phyloP scores from a whole-genome alignment of 2,888 invertebrate species.

The Rosalia funebris region DNA sequence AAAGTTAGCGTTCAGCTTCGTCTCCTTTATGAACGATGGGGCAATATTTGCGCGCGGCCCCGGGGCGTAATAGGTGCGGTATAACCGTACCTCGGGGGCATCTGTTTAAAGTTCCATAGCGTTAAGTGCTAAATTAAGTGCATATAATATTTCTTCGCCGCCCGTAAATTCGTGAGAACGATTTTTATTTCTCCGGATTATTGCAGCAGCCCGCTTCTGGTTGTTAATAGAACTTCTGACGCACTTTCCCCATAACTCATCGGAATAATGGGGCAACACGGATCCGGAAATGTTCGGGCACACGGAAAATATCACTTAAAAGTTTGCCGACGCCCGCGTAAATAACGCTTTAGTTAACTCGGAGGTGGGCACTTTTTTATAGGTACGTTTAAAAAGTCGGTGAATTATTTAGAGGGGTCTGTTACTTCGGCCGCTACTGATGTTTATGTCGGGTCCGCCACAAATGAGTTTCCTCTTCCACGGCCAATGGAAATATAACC shows the following conservation, averaged over 20 bases:
- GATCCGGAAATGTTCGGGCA: slow-evolving; percentile 25
- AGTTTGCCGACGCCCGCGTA: slow-evolving; percentile 18
- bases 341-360: slow-evolving; percentile 22
- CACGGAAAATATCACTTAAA: slow-evolving; percentile 31
- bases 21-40: slow-evolving; percentile 22
- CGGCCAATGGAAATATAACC: no score
- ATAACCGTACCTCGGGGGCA: slow-evolving; percentile 40
- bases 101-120: slow-evolving; percentile 43
- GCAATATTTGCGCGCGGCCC: slow-evolving; percentile 26
- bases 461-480: no score
- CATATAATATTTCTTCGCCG: slow-evolving; percentile 44
- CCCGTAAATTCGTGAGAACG: slow-evolving; percentile 45
- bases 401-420: slow-evolving; percentile 5
- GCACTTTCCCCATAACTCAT: slow-evolving; percentile 54
- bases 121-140: slow-evolving; percentile 47
- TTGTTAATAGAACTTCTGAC: slow-evolving; percentile 60
- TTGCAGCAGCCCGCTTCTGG: slow-evolving; percentile 53
- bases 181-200: slow-evolving; percentile 53
- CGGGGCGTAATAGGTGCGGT: slow-evolving; percentile 38
- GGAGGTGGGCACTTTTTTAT: slow-evolving; percentile 10
- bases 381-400: slow-evolving; percentile 9
- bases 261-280: slow-evolving; percentile 36
- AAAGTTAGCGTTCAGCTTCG: slow-evolving; percentile 33
- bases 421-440: not conserved
- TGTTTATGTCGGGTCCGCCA: not conserved